Base-by-base conservation (phyloP, 2,113 vertebrate genomes). In the Gila orcuttii region DNA sequence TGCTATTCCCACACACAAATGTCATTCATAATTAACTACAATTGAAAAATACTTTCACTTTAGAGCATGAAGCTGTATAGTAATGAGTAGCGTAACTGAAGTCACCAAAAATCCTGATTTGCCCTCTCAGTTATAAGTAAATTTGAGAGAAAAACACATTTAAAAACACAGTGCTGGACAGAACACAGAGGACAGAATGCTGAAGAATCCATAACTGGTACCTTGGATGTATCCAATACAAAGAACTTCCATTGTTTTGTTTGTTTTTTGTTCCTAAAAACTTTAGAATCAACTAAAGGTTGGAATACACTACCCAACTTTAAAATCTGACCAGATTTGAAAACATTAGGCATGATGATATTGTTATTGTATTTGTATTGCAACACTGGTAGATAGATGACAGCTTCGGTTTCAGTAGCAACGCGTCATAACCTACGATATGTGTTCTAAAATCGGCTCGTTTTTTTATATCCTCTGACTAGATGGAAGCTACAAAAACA, bases 141-240 rank as follows among this genome's bases (percentile, higher is more conserved):
- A 39, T 25, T 31, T 23, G 25, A 21, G 45, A 69, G 77, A 62
- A 36, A 36, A 39, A n/a, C 57, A 79, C 55, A 42, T 79, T 8
- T 25, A 79, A 9, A 62, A 60, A n/a, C n/a, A n/a, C n/a, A n/a
- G 77, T 79, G 55, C 77, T 79, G 31, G 55, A 42, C 77, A 79
- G 33, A 55, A 39, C 9, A 28, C 31, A 21, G 28, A 79, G 5
- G 36, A 73, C 23, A 45, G 0, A 76, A 28, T 3, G 1, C n/a
- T 76, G 73, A 79, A 78, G 17, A 59, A 78, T 55, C 15, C 42
- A 25, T 76, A 3, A 31, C 12, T 10, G 73, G 33, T 77, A 33
- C 47, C 13, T 79, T 79, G 55, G 77, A 42, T 60, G 57, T 33
- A 55, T 77, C 7, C 15, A 52, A 77, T 50, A 31, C 6, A 73